Conservation (phyloP, 1,140 invertebrate genomes). For the Hycleus cichorii region DNA sequence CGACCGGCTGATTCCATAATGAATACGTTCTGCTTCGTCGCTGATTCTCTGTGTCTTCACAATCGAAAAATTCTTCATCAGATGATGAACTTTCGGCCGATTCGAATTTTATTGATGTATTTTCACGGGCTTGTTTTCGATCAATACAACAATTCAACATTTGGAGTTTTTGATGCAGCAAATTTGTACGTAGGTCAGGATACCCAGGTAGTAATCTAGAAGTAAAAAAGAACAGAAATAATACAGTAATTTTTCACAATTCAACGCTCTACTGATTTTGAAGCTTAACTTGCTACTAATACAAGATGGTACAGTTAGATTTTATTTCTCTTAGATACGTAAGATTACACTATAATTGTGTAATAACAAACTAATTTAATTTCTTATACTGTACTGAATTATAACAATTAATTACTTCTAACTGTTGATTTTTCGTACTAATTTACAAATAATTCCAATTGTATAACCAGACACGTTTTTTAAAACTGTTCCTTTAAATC, state of each 20-base stretch:
- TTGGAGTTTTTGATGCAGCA: conserved; percentile 94
- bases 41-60: conserved; percentile 54
- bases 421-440: too few species aligned
- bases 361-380: too few species aligned
- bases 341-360: too few species aligned
- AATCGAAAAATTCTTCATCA: conserved; percentile 79
- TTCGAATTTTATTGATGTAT: conserved; percentile 18
- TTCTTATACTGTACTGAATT: too few species aligned
- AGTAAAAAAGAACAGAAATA: background rate
- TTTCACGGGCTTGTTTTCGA: conserved; percentile 54
- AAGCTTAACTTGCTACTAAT: too few species aligned
- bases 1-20: conserved; percentile 63
- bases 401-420: too few species aligned
- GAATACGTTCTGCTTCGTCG: conserved; percentile 42
- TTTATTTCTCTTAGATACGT: too few species aligned
- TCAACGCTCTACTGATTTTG: too few species aligned
- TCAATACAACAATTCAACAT: conserved; percentile 95
- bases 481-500: too few species aligned
- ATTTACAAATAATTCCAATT: too few species aligned
- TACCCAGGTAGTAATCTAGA: conserved; percentile 63
- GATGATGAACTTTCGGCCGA: conserved; percentile 34
- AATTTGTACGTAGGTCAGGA: conserved; percentile 78
- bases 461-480: too few species aligned
- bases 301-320: too few species aligned
- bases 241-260: background rate